Conservation (phyloP, 2,888 invertebrate genomes). For the Hirtodrosophila duncani region DNA sequence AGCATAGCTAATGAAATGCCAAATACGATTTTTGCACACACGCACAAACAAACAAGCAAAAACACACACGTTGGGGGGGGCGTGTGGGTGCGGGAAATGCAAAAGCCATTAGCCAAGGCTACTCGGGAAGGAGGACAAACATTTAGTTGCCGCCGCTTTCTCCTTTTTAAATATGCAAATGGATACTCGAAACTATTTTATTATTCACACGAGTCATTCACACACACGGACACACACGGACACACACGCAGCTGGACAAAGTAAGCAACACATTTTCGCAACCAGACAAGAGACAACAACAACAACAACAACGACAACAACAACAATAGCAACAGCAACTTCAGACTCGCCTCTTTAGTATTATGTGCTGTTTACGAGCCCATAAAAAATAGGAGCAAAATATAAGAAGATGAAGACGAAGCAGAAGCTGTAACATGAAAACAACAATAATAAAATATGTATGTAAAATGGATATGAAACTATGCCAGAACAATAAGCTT, state of each 20-base stretch:
- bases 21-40: slow-evolving; percentile 47
- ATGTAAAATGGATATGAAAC: too few relatives aligned
- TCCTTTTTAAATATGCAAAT: slow-evolving; percentile 61
- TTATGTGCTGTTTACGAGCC: slow-evolving; percentile 64
- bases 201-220: slow-evolving; percentile 50
- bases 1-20: too few relatives aligned
- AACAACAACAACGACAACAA: too few relatives aligned
- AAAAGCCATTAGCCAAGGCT: slow-evolving; percentile 43
- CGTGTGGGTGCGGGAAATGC: slow-evolving; percentile 13
- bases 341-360: slow-evolving; percentile 58
- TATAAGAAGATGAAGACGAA: neutral
- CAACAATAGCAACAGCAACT: too few relatives aligned
- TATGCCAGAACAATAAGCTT: too few relatives aligned
- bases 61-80: neutral
- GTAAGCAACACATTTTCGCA: too few relatives aligned
- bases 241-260: too few relatives aligned
- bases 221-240: neutral
- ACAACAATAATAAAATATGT: too few relatives aligned
- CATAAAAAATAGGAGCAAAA: slow-evolving; percentile 44
- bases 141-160: too few relatives aligned
- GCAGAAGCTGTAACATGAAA: neutral
- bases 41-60: neutral
- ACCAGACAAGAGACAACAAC: too few relatives aligned
- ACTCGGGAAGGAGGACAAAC: slow-evolving; percentile 31
- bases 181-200: slow-evolving; percentile 63